These are phyloP conservation scores for Antheraea pernyi DNA, from an alignment of 1,140 invertebrate species.

Conservation along the genomic window DNA sequence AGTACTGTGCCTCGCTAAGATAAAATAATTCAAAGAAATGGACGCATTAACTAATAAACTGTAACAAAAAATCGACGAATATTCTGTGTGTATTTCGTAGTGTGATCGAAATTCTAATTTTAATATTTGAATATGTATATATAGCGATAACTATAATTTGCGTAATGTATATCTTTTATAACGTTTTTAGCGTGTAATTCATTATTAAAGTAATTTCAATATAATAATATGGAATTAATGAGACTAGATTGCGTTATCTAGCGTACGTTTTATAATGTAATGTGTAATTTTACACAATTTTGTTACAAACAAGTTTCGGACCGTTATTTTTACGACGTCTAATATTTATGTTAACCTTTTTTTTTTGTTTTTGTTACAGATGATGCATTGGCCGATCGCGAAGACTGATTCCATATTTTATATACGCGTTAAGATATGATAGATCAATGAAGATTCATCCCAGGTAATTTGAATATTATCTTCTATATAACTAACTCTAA, in stretches of 20 bases:
- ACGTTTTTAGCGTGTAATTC: constrained; percentile 33
- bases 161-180: constrained; percentile 1
- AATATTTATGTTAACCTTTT: constrained; percentile 16
- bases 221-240: constrained; percentile 53
- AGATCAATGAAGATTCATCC: constrained; percentile 45
- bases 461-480: constrained; percentile 28
- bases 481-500: no score
- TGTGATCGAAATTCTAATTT: not conserved
- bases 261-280: constrained; percentile 23
- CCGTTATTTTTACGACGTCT: constrained; percentile 23
- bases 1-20: no score
- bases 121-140: not conserved
- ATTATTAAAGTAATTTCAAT: constrained; percentile 47
- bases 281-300: constrained; percentile 35
- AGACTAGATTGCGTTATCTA: constrained; percentile 41
- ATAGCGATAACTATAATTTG: not conserved
- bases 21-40: no score
- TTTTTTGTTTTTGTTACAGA: constrained; percentile 57
- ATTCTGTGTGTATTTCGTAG: not conserved
- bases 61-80: no score
- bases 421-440: constrained; percentile 55
- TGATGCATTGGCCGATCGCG: constrained; percentile 49
- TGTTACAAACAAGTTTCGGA: constrained; percentile 20
- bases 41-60: no score
- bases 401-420: constrained; percentile 67